Evolutionary conservation across 2,888 invertebrate species (phyloP).

Genomic region (Leucophenga montana): DNA sequence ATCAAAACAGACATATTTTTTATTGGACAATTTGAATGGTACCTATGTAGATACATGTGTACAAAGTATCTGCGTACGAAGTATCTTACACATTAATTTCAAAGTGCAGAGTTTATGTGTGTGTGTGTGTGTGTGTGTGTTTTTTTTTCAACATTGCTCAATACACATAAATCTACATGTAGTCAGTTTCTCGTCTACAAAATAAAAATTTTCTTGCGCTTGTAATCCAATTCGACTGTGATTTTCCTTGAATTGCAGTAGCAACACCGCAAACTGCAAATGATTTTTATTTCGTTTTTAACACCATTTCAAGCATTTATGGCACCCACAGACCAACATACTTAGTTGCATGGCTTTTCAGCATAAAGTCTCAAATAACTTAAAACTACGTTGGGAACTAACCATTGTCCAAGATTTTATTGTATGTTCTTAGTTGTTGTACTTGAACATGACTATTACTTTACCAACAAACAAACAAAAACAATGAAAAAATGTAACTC

Average conservation of each 20-base stretch:
- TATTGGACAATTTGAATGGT: not conserved
- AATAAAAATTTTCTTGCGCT: no score
- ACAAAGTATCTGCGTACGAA: conserved; percentile 3
- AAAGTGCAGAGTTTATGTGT: conserved; percentile 13
- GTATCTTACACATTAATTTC: no score
- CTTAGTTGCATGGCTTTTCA: no score
- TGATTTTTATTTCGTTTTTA: conserved; percentile 16
- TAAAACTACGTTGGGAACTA: not conserved
- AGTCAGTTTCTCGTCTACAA: no score
- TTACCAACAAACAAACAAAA: conserved; percentile 14
- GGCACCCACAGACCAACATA: conserved; percentile 10
- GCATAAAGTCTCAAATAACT: conserved; percentile 15
- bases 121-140: not conserved
- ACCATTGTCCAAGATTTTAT: not conserved
- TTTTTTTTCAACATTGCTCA: no score
- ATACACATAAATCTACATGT: no score
- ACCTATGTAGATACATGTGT: conserved; percentile 21
- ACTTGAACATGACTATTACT: conserved; percentile 13
- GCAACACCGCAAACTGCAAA: no score
- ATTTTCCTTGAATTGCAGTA: conserved; percentile 15
- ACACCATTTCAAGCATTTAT: conserved; percentile 12
- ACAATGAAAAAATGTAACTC: no score
- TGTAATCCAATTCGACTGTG: conserved; percentile 12
- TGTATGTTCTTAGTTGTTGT: conserved; percentile 4
- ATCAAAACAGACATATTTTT: not conserved